phyloP scores from a whole-genome alignment of 2,113 vertebrate species.

The Onychorhynchus coronatus region DNA sequence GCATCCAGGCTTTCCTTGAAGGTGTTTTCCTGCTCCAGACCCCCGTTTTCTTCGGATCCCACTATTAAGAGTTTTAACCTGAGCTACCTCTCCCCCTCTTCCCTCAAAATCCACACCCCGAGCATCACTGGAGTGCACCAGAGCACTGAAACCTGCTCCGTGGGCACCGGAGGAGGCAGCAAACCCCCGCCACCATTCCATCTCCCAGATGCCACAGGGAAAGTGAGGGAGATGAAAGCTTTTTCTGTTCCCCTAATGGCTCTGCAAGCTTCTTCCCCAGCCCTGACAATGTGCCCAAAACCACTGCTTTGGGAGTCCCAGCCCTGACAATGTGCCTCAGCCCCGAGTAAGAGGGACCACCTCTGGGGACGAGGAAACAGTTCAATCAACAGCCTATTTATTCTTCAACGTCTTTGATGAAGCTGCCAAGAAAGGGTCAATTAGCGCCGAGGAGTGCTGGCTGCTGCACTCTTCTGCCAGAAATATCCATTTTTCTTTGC shows the following conservation, averaged over 20 bases:
- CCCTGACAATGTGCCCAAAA: background rate
- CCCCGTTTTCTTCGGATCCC: background rate
- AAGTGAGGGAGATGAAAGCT: background rate
- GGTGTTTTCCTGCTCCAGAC: background rate
- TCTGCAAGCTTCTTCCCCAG: background rate
- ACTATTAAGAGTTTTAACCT: background rate
- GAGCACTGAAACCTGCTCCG: background rate
- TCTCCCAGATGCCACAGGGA: background rate
- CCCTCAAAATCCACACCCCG: background rate
- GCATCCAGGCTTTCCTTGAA: background rate
- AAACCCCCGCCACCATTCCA: rapidly evolving
- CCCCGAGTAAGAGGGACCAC: background rate
- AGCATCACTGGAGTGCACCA: rapidly evolving
- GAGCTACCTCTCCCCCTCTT: rapidly evolving
- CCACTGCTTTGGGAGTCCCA: too few relatives aligned
- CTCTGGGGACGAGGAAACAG: background rate
- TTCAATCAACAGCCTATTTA: conserved; percentile 33
- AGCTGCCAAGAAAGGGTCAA: conserved; percentile 53
- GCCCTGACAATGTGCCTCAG: background rate
- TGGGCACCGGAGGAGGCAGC: background rate
- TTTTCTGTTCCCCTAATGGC: background rate
- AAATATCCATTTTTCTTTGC: conserved; percentile 13
- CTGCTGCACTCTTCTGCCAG: background rate
- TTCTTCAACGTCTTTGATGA: background rate
- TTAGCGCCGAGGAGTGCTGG: background rate